Base-by-base conservation (phyloP, 2,888 invertebrate species). In the Uloborus plumipes region DNA sequence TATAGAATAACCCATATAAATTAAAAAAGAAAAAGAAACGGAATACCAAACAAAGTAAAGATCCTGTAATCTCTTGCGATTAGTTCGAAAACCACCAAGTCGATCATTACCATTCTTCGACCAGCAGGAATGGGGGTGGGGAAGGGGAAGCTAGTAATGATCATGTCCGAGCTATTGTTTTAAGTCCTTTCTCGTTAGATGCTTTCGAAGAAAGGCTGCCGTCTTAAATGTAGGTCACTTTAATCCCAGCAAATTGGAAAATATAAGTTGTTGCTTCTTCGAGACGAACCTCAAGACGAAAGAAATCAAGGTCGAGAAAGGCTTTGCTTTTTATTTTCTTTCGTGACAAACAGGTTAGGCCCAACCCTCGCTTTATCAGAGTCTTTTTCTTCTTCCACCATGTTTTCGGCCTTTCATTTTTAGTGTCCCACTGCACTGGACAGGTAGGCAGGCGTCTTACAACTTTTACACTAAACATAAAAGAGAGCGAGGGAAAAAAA, bases 21-120 rank as follows among this genome's bases (percentile, higher is more conserved):
- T 80, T 59, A 64, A 64, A 64, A 64, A 49, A 47, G 31, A 62
- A 39, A 59, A 74, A 74, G 64, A 55, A 58, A 71, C 47, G 62
- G 69, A 61, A 70, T 77, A 55, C 61, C 67, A 47, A 66, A 61
- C 67, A 69, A 69, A 77, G 49, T 67, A 53, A 61, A 73, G 50
- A 73, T 80, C 79, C 73, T 55, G 67, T 80, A 80, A 81, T 81
- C 80, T 70, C 55, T 75, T 7, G 70, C 74, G 70, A 81, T 81
- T 81, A 81, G 50, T 55, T 81, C 55, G 51, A 64, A 64, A 81
- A 70, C 80, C 59, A 75, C 64, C 74, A 50, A 50, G 39, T 74
- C 39, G 67, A 75, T 70, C 74, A 81, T 69, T 74, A 75, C 79
- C 73, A 81, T 81, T 81, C 79, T 80, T 80, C 62, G 15, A n/a